phyloP scores from a whole-genome alignment of 2,888 invertebrate genomes.

The Dynastes maya region DNA sequence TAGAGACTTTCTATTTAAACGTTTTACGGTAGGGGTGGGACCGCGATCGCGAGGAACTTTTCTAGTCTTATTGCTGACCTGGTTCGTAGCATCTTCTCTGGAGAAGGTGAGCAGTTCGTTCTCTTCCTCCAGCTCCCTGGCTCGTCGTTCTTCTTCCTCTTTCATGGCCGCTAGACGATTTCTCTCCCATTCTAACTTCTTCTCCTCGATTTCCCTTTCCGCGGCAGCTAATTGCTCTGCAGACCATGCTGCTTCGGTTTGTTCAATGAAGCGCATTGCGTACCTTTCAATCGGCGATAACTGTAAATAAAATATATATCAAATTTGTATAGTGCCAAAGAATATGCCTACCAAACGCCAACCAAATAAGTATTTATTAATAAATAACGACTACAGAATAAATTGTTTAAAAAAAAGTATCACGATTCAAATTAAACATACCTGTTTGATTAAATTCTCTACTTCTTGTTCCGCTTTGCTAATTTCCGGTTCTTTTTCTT shows the following conservation, averaged over 20 bases:
- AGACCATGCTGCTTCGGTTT: conserved; percentile 84
- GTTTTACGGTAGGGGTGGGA: conserved; percentile 29
- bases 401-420: neutral
- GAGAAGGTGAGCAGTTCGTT: conserved; percentile 83
- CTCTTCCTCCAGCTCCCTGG: conserved; percentile 74
- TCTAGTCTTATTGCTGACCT: conserved; percentile 80
- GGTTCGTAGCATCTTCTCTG: conserved; percentile 85
- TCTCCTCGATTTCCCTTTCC: conserved; percentile 89
- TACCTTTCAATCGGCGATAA: conserved; percentile 95
- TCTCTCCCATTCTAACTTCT: conserved; percentile 91
- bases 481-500: conserved; percentile 74
- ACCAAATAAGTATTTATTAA: no score
- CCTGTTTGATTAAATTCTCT: conserved; percentile 81
- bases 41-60: conserved; percentile 46
- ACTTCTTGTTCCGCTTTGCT: conserved; percentile 84
- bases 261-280: conserved; percentile 94
- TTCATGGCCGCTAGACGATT: conserved; percentile 82
- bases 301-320: conserved; percentile 72
- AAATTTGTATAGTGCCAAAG: neutral
- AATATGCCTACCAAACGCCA: no score
- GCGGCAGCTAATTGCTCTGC: conserved; percentile 91
- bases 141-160: conserved; percentile 78
- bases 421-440: conserved; percentile 61
- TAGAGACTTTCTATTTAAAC: conserved; percentile 33
- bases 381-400: neutral